phyloP scores from a whole-genome alignment of 2,888 invertebrate genomes.

The Heliconius hortense region DNA sequence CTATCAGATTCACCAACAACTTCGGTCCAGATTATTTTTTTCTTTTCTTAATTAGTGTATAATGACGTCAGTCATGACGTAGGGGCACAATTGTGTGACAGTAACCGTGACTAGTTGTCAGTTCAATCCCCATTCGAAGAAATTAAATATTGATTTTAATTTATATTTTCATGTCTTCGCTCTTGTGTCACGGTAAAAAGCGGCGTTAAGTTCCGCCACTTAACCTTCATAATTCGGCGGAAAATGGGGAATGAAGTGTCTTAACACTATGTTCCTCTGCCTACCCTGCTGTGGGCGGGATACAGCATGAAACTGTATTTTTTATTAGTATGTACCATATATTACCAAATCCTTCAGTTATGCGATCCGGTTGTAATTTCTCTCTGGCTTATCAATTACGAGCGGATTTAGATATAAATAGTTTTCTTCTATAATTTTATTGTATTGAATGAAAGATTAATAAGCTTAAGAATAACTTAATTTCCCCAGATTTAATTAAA shows the following conservation, averaged over 20 bases:
- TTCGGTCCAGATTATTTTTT: no score
- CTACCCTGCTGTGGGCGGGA: not conserved
- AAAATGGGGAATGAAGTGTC: not conserved
- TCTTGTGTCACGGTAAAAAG: not conserved
- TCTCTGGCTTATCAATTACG: no score
- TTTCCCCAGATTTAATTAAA: no score
- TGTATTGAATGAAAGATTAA: no score
- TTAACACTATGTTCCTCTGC: not conserved
- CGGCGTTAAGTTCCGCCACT: not conserved
- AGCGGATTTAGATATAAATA: no score
- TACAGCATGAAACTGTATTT: not conserved
- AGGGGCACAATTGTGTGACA: not conserved
- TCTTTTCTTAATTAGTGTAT: no score
- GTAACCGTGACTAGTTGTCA: not conserved
- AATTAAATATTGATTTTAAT: not conserved
- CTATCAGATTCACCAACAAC: not conserved
- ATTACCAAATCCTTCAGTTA: no score
- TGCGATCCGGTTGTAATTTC: no score
- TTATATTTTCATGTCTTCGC: not conserved
- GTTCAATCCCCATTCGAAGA: not conserved
- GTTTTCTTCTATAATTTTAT: no score
- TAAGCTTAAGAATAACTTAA: no score
- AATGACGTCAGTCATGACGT: not conserved
- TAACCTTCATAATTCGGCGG: not conserved
- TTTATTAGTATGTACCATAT: no score